Percentiles rank a stretch among this genome's conserved stretches.
Conservation (phyloP, 2,888 invertebrate species). For the Achlya flavicornis region DNA sequence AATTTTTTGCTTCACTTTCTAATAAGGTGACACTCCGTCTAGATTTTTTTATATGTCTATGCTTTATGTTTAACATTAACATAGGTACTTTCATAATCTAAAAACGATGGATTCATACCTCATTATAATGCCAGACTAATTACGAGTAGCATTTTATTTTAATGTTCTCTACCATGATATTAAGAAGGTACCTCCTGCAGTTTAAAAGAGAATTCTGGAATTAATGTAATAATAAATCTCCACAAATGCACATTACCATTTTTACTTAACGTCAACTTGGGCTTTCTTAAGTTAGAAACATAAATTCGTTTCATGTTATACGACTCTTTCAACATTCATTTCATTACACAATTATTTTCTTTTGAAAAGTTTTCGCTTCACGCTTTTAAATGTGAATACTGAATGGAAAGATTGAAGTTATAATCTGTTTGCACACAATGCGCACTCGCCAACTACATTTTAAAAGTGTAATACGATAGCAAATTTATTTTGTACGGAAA, state of each 20-base stretch:
- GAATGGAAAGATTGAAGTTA: not conserved
- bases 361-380: not conserved
- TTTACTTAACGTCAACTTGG: not conserved
- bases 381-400: not conserved
- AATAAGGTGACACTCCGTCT: too few relatives aligned
- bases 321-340: not conserved
- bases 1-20: too few relatives aligned
- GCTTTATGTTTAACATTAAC: too few relatives aligned
- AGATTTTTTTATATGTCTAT: too few relatives aligned
- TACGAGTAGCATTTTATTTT: too few relatives aligned
- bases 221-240: not conserved
- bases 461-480: not conserved
- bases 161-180: too few relatives aligned
- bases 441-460: not conserved
- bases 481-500: too few relatives aligned
- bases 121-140: too few relatives aligned
- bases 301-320: not conserved
- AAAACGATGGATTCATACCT: too few relatives aligned
- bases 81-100: too few relatives aligned
- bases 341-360: conserved; percentile 1
- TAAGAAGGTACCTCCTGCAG: not conserved
- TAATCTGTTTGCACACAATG: not conserved
- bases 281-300: not conserved
- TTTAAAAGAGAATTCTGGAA: not conserved
- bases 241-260: not conserved